phyloP scores from a whole-genome alignment of 2,888 invertebrate genomes.

The Amphipyra tragopoginis region DNA sequence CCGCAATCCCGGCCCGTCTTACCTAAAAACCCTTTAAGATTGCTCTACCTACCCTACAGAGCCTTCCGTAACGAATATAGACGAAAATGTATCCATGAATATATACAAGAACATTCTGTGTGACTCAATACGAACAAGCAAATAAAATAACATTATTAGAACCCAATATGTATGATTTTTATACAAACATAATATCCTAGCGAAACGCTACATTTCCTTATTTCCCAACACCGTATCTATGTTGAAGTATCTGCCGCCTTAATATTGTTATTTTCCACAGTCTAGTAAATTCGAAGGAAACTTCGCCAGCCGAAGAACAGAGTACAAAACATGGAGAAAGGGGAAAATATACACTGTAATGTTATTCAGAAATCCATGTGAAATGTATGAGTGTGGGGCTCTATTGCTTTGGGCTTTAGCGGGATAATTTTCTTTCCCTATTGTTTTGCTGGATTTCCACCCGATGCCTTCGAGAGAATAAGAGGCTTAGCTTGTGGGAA shows the following conservation, averaged over 20 bases:
- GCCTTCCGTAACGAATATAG: conserved; percentile 24
- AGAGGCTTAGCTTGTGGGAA: conserved; percentile 63
- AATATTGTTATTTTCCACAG: conserved; percentile 49
- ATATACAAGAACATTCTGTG: not conserved
- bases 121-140: conserved; percentile 12
- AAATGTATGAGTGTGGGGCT: conserved; percentile 60
- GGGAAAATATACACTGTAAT: conserved; percentile 50
- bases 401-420: conserved; percentile 63
- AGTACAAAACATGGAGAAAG: conserved; percentile 43
- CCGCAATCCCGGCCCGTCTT: conserved; percentile 79
- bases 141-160: conserved; percentile 4
- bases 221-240: conserved; percentile 17
- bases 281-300: conserved; percentile 35
- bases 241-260: conserved; percentile 15
- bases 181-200: conserved; percentile 7
- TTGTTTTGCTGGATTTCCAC: conserved; percentile 66
- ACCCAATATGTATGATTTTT: conserved; percentile 13
- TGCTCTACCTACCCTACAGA: conserved; percentile 62
- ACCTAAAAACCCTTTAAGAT: conserved; percentile 81
- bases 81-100: conserved; percentile 6
- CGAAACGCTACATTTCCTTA: conserved; percentile 8
- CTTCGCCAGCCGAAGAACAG: conserved; percentile 33
- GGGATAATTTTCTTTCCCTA: conserved; percentile 68
- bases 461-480: conserved; percentile 65
- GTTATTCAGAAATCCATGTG: conserved; percentile 63